Percentiles rank a stretch among this genome's conserved stretches.
phyloP scores from a whole-genome alignment of 1,140 invertebrate species.

The Drosophila lacertosa region DNA sequence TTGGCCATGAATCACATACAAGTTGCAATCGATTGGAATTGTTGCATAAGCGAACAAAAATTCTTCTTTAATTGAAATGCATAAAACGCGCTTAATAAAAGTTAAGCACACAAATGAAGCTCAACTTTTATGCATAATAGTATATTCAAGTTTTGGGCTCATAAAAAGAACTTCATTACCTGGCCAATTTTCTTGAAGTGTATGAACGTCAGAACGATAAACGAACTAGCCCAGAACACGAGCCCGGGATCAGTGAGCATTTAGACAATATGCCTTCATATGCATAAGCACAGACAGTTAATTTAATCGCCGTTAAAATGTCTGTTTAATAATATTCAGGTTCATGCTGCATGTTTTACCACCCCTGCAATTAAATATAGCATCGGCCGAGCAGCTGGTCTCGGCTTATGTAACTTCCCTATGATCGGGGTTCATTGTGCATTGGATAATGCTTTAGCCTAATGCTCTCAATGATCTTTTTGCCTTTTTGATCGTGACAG shows the following conservation, averaged over 20 bases:
- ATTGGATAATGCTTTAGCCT: too few species aligned
- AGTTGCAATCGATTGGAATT: too few species aligned
- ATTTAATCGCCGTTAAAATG: slow-evolving; percentile 49
- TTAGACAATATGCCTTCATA: slow-evolving; percentile 57
- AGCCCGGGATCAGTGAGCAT: slow-evolving; percentile 22
- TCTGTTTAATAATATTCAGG: slow-evolving; percentile 58
- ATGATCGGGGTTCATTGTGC: slow-evolving; percentile 41
- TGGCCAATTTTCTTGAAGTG: too few species aligned
- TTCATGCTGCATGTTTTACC: slow-evolving; percentile 49
- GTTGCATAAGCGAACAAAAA: too few species aligned
- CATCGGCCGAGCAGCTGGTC: background rate
- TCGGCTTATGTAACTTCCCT: slow-evolving; percentile 22
- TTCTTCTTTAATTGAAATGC: too few species aligned
- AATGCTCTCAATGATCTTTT: background rate
- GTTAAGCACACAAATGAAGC: too few species aligned
- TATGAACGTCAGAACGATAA: slow-evolving; percentile 9
- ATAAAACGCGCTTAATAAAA: too few species aligned
- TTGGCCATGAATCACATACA: too few species aligned
- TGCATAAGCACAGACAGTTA: slow-evolving; percentile 38
- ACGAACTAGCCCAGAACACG: slow-evolving; percentile 12
- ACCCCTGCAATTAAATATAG: slow-evolving; percentile 61
- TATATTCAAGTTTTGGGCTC: too few species aligned
- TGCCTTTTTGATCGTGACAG: slow-evolving; percentile 14
- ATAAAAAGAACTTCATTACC: too few species aligned
- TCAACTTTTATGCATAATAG: too few species aligned